Percentiles rank a stretch among this genome's conserved stretches.
These are phyloP conservation scores for Chionis minor DNA, from an alignment of 2,113 vertebrate genomes.

Conservation along the genomic window DNA sequence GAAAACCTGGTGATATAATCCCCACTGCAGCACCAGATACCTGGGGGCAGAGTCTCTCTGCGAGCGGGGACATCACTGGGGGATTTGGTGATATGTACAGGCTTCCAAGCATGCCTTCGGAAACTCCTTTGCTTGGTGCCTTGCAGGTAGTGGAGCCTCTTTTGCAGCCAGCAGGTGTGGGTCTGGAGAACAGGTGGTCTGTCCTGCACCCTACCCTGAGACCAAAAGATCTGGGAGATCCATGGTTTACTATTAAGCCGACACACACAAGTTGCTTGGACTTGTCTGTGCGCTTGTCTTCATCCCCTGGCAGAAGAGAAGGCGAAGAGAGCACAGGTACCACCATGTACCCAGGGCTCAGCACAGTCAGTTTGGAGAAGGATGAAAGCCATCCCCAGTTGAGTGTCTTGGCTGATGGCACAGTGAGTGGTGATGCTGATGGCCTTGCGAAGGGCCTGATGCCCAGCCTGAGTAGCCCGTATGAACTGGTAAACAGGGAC, in stretches of 20 bases:
- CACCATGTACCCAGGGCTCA: fast-evolving
- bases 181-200: neutral
- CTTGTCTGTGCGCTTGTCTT: fast-evolving
- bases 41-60: neutral
- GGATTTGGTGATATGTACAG: fast-evolving
- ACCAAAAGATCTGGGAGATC: neutral
- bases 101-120: neutral
- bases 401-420: neutral
- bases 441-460: neutral
- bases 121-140: neutral
- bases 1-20: neutral
- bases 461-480: neutral
- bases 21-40: neutral
- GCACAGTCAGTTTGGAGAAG: neutral
- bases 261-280: neutral
- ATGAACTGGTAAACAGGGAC: no score
- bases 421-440: fast-evolving
- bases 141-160: neutral
- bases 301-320: neutral
- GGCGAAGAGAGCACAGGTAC: neutral
- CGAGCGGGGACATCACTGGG: fast-evolving
- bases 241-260: neutral
- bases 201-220: neutral
- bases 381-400: neutral
- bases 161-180: neutral